Base-by-base conservation (phyloP, 1,140 invertebrate genomes). In the Ostrea denselamellosa region DNA sequence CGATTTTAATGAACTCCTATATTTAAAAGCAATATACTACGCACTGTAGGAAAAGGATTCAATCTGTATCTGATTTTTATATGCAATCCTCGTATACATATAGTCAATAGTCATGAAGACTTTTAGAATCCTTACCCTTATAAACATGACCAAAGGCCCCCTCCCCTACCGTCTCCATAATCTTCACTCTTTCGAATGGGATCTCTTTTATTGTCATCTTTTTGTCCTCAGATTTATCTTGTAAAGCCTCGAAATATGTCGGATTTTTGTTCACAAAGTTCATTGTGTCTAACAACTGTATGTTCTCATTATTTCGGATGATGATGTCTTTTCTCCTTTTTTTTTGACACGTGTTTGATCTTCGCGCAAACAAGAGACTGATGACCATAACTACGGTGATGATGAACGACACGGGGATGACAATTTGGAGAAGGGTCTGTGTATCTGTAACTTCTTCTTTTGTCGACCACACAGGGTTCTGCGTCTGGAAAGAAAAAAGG, bases 121-220 rank as follows among this genome's bases (percentile, higher is more conserved):
- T 44, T 44, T 44, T 2, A 81, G 28, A 81, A 25, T 4, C n/a
- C 19, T 25, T 95, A 97, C 97, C 97, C 97, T 97, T 98, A 92
- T 96, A 97, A 56, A 98, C 98, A 95, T 98, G 98, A n/a, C 97
- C 98, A 92, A 98, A 98, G 92, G 97, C 98, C 2, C 98, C 98
- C 95, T 98, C 97, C 0, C 98, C 98, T 77, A 98, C 97, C 90
- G 97, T 97, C 90, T 97, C 96, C 0, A 97, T 90, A 92, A 98
- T 97, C 4, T 95, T 95, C 14, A 98, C 94, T 1, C 96, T 96
- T 71, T 97, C 96, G 94, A 71, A 95, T 93, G 91, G 91, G 83
- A 94, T 92, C 77, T 92, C 91, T 10, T 87, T 91, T 14, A 92
- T 85, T 19, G 85, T 53, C 53, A 89, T 85, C 52, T 88, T 88